Conservation (phyloP, 2,888 invertebrate genomes). For the Drosophila cracens region DNA sequence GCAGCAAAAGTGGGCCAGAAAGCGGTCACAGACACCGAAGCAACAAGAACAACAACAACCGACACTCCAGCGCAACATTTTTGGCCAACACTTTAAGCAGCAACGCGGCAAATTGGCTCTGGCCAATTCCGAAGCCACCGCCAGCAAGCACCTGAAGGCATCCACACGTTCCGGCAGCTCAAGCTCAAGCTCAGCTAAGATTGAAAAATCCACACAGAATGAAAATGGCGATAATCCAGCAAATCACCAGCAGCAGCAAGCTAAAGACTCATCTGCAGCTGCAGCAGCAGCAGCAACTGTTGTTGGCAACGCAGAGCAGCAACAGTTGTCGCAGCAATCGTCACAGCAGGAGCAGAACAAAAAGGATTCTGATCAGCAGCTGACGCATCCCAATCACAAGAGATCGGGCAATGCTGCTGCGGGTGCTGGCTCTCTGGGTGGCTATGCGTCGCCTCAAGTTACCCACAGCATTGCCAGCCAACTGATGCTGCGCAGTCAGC, state of each 20-base stretch:
- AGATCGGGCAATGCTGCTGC: constrained; percentile 75
- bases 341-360: constrained; percentile 60
- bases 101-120: constrained; percentile 69
- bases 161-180: constrained; percentile 52
- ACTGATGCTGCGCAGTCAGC: constrained; percentile 91
- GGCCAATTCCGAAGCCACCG: constrained; percentile 80
- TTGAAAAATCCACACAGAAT: constrained; percentile 42
- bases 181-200: constrained; percentile 20
- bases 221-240: constrained; percentile 17
- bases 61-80: constrained; percentile 74
- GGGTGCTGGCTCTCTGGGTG: constrained; percentile 43
- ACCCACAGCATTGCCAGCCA: constrained; percentile 89
- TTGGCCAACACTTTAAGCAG: constrained; percentile 76
- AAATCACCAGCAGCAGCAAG: constrained; percentile 22
- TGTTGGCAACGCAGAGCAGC: constrained; percentile 23
- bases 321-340: constrained; percentile 22
- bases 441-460: constrained; percentile 80
- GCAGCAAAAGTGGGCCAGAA: constrained; percentile 82
- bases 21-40: constrained; percentile 73
- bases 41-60: constrained; percentile 56
- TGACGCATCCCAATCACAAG: constrained; percentile 81
- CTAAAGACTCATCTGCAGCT: constrained; percentile 19
- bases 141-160: constrained; percentile 71
- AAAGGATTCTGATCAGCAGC: constrained; percentile 64
- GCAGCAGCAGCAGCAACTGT: constrained; percentile 23